These are phyloP conservation scores for Melipona bicolor DNA, from an alignment of 2,888 invertebrate species.

Conservation along the genomic window DNA sequence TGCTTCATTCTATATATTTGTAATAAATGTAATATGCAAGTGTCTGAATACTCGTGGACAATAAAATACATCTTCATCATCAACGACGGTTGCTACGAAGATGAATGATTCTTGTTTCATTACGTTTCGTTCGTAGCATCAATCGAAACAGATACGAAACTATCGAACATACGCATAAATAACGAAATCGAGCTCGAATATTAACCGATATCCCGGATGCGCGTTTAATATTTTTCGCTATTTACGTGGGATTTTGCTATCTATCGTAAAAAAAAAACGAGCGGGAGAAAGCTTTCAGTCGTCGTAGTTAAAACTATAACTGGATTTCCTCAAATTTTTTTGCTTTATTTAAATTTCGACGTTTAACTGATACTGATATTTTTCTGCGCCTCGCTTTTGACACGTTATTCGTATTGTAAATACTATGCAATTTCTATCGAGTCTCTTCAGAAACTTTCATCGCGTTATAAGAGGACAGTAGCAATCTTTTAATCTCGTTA, in stretches of 20 bases:
- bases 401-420: neutral
- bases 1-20: too few relatives aligned
- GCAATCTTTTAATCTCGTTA: too few relatives aligned
- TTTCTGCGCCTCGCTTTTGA: neutral
- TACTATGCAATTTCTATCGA: neutral
- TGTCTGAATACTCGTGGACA: too few relatives aligned
- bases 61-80: neutral
- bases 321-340: neutral
- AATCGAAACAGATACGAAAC: conserved; percentile 23
- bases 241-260: conserved; percentile 21
- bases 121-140: conserved; percentile 20
- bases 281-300: neutral
- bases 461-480: too few relatives aligned
- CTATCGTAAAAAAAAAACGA: conserved; percentile 20
- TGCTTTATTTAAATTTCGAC: neutral
- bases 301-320: conserved; percentile 11
- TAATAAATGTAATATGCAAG: too few relatives aligned
- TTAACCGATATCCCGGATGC: conserved; percentile 20
- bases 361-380: neutral
- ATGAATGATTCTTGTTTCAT: neutral
- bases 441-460: too few relatives aligned
- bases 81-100: neutral
- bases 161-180: conserved; percentile 20
- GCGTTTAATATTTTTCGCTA: conserved; percentile 42
- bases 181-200: conserved; percentile 29